Percentiles rank a stretch among this genome's conserved stretches.
phyloP scores from a whole-genome alignment of 2,888 invertebrate species.

The Heliconius ethilla region DNA sequence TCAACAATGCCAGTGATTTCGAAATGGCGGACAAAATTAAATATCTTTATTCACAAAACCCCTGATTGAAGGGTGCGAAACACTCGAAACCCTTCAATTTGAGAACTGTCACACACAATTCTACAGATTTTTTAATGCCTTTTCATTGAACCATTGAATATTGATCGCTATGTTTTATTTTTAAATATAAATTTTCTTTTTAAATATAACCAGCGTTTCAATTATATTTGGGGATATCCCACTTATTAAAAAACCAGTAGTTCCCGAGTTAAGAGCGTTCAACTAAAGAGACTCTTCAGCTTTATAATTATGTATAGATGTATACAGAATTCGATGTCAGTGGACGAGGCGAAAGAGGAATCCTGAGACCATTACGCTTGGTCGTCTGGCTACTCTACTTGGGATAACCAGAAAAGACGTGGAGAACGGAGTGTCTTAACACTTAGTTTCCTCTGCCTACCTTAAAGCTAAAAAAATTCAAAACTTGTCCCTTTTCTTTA shows the following conservation, averaged over 20 bases:
- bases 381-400: too few relatives aligned
- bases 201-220: neutral
- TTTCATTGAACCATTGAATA: slow-evolving; percentile 27
- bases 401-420: too few relatives aligned
- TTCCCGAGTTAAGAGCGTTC: neutral
- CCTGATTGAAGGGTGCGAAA: slow-evolving; percentile 54
- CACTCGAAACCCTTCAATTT: slow-evolving; percentile 68
- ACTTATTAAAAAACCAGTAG: neutral
- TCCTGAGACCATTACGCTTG: too few relatives aligned
- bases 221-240: neutral
- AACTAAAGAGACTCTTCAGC: neutral
- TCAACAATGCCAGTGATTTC: slow-evolving; percentile 37
- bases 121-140: slow-evolving; percentile 36
- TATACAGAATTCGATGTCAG: too few relatives aligned
- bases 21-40: slow-evolving; percentile 44
- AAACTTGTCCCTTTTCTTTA: neutral
- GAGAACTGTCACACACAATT: slow-evolving; percentile 63
- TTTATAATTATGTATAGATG: too few relatives aligned
- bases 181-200: neutral
- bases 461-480: too few relatives aligned
- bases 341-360: too few relatives aligned
- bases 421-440: too few relatives aligned
- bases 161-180: slow-evolving; percentile 10
- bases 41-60: slow-evolving; percentile 52
- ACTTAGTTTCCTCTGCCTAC: too few relatives aligned